These are phyloP conservation scores for Malurus alboscapulatus DNA, from an alignment of 2,113 vertebrate genomes.

Conservation along the genomic window DNA sequence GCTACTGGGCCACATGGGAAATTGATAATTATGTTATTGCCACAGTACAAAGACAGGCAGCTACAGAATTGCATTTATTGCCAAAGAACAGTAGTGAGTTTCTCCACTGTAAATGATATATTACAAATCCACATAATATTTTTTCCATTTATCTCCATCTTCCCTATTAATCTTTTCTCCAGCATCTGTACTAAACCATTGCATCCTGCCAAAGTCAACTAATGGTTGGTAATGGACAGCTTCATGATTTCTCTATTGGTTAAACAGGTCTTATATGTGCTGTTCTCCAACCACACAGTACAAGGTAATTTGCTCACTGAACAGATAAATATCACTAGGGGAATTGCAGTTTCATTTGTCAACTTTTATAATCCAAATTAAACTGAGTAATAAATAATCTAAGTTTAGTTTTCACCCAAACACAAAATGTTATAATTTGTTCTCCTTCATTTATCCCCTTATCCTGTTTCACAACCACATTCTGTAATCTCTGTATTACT, in stretches of 20 bases:
- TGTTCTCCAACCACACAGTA: not conserved
- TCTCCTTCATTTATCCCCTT: not conserved
- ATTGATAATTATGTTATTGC: not conserved
- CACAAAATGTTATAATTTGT: not conserved
- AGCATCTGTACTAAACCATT: not conserved
- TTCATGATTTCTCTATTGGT: not conserved
- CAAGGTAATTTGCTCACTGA: not conserved
- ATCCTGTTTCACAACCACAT: not conserved
- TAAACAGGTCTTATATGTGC: not conserved
- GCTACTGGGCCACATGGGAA: not conserved
- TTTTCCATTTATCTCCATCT: not conserved
- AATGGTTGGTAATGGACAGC: not conserved
- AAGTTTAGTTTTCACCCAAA: not conserved
- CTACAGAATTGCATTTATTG: not conserved
- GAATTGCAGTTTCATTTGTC: not conserved
- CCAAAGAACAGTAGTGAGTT: not conserved
- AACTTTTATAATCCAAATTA: not conserved
- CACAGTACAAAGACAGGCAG: not conserved
- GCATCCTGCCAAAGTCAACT: not conserved
- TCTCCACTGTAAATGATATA: not conserved
- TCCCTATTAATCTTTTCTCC: not conserved
- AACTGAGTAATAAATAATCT: not conserved
- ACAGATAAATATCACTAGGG: not conserved
- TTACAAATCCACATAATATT: not conserved
- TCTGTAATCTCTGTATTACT: not conserved